Percentiles rank a stretch among this genome's conserved stretches.
Conservation (phyloP, 2,113 vertebrate species). For the Xenopus laevis region DNA sequence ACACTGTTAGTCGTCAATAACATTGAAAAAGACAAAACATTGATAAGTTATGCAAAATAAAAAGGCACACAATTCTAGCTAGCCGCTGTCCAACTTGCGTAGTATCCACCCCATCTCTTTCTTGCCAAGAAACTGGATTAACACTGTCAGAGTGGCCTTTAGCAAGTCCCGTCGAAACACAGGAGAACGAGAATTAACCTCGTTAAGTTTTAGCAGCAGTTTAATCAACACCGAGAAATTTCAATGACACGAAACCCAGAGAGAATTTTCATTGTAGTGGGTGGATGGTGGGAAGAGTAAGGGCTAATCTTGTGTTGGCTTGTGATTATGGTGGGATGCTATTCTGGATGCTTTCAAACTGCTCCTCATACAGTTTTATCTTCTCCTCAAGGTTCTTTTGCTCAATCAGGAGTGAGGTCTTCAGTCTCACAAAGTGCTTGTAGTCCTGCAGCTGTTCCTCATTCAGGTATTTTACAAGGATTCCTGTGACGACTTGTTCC, state of each 20-base stretch:
- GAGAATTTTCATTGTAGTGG: rapidly evolving
- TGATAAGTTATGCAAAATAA: slow-evolving; percentile 21
- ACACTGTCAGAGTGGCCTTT: slow-evolving; percentile 25
- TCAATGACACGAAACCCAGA: slow-evolving; percentile 9
- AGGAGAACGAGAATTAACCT: not conserved
- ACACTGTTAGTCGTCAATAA: slow-evolving; percentile 11
- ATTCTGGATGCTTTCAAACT: slow-evolving; percentile 70
- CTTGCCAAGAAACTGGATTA: slow-evolving; percentile 9
- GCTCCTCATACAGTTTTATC: slow-evolving; percentile 76
- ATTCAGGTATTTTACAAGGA: slow-evolving; percentile 75
- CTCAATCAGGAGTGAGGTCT: slow-evolving; percentile 81
- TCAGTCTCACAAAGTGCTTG: slow-evolving; percentile 73
- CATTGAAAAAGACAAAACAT: slow-evolving; percentile 29
- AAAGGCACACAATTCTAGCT: slow-evolving; percentile 16
- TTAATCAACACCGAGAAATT: not conserved
- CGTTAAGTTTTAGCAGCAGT: slow-evolving; percentile 26
- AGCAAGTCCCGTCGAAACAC: slow-evolving; percentile 15
- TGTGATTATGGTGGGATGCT: slow-evolving; percentile 54
- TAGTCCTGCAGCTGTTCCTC: slow-evolving; percentile 75
- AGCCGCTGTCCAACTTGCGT: not conserved
- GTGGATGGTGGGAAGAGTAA: not conserved
- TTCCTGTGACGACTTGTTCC: slow-evolving; percentile 76
- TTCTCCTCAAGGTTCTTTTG: slow-evolving; percentile 89
- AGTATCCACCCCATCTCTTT: not conserved
- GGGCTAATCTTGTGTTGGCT: not conserved